Base-by-base conservation (phyloP, 2,797 vertebrate genomes). In the Sitta carolinensis region DNA sequence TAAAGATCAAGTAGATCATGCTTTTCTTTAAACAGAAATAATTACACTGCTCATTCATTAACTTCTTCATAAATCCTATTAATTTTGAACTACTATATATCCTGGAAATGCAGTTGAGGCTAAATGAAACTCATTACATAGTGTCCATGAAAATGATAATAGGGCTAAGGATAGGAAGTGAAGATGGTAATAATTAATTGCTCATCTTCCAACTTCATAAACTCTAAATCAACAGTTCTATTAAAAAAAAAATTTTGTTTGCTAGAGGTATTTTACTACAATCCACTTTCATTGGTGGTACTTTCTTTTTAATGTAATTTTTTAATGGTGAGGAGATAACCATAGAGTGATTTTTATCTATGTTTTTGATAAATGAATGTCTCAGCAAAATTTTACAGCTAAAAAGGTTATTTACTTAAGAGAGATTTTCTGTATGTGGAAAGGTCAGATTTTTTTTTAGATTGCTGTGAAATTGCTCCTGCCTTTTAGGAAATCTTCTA, bases 361-460 rank as follows among this genome's bases (percentile, higher is more conserved):
- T 74, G 92, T 70, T 96, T 96, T 97, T 97, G 97, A 98, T 97
- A 98, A 98, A 98, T 97, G 96, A 98, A 97, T 94, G 95, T 82
- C 81, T 94, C 95, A 92, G 97, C 95, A 95, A 97, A 97, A 97
- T 97, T 98, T 98, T 98, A 97, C 98, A 97, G 98, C 97, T 97
- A 97, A 98, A 98, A 98, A 98, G 96, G 97, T 98, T 98, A 98
- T 98, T 99, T 98, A 98, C 98, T 98, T 98, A 98, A 98, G 98
- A 98, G 98, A 98, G 97, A 98, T 98, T 97, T 97, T 98, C 95
- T 97, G 94, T 94, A 95, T 95, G 97, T 96, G 97, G 98, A 98
- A 99, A 99, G 98, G 98, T 99, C 98, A 98, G 98, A 95, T 97
- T 97, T 98, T 98, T 97, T 97, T 97, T 95, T 96, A 97, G 96